phyloP scores from a whole-genome alignment of 2,888 invertebrate species.

The Macrophya annulata region DNA sequence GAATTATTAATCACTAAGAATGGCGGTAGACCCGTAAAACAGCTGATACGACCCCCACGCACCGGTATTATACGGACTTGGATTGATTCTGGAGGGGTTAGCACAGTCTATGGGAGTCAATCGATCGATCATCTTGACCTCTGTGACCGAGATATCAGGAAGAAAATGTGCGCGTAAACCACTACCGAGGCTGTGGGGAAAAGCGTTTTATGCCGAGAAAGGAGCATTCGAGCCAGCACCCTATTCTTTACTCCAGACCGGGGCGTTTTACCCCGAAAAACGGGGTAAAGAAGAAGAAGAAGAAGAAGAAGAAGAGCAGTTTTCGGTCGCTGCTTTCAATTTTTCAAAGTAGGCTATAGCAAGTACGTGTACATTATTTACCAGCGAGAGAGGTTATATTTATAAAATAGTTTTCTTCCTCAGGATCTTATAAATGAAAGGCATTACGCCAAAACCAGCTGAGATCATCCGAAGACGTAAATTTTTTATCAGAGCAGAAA shows the following conservation, averaged over 20 bases:
- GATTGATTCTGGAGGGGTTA: slow-evolving; percentile 31
- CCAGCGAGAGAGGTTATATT: not conserved
- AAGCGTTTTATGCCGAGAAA: slow-evolving; percentile 46
- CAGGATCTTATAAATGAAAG: not conserved
- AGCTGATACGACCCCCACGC: slow-evolving; percentile 20
- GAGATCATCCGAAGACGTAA: not conserved
- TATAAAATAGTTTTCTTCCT: not conserved
- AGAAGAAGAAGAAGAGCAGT: not conserved
- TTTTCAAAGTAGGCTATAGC: not conserved
- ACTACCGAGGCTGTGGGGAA: not conserved
- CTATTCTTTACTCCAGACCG: slow-evolving; percentile 36
- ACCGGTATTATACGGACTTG: slow-evolving; percentile 31
- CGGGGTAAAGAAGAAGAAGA: not conserved
- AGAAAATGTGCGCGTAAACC: slow-evolving; percentile 44
- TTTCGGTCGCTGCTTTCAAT: slow-evolving; percentile 12
- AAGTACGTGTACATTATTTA: not conserved
- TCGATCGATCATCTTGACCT: slow-evolving; percentile 53
- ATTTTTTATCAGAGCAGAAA: not conserved
- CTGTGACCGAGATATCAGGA: slow-evolving; percentile 50
- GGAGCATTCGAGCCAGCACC: slow-evolving; percentile 33
- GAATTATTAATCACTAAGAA: slow-evolving; percentile 5
- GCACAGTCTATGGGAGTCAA: slow-evolving; percentile 26
- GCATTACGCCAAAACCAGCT: not conserved
- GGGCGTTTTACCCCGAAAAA: slow-evolving; percentile 52
- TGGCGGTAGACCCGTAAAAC: slow-evolving; percentile 1